These are phyloP conservation scores for Dicyrtomina minuta DNA, from an alignment of 2,888 invertebrate genomes.

Conservation along the genomic window DNA sequence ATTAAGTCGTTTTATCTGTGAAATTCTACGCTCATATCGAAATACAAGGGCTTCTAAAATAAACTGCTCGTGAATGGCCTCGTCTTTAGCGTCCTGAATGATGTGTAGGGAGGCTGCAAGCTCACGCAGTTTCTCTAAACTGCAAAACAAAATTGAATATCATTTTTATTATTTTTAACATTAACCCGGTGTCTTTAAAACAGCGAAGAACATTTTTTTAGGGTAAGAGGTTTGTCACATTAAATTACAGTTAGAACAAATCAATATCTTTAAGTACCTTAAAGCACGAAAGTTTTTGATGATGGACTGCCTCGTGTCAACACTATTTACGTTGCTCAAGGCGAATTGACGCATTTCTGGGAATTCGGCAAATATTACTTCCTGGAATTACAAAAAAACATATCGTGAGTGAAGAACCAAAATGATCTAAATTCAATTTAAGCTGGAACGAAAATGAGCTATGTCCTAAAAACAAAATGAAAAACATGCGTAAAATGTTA, in stretches of 20 bases:
- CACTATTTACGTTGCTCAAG: slow-evolving; percentile 87
- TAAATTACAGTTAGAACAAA: background rate
- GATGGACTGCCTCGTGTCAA: slow-evolving; percentile 84
- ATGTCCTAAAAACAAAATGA: no score
- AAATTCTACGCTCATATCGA: slow-evolving; percentile 82
- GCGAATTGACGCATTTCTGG: slow-evolving; percentile 82
- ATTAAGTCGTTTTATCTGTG: slow-evolving; percentile 91
- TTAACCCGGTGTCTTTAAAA: no score
- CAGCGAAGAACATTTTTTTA: no score
- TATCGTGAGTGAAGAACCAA: no score
- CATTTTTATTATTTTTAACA: background rate
- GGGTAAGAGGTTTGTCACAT: no score
- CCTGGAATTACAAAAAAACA: slow-evolving; percentile 62
- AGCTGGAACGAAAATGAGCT: no score
- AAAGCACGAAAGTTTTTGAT: slow-evolving; percentile 87
- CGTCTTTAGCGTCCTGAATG: slow-evolving; percentile 73
- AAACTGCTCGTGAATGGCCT: slow-evolving; percentile 69
- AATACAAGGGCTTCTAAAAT: slow-evolving; percentile 84
- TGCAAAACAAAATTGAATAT: slow-evolving; percentile 54
- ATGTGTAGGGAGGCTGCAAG: slow-evolving; percentile 86
- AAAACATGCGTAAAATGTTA: no score
- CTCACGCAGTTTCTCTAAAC: slow-evolving; percentile 75
- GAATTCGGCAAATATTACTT: slow-evolving; percentile 90
- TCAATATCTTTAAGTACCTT: slow-evolving; percentile 66
- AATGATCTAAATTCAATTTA: no score